Conservation (phyloP, 1,140 invertebrate genomes). For the Drosophila triauraria region DNA sequence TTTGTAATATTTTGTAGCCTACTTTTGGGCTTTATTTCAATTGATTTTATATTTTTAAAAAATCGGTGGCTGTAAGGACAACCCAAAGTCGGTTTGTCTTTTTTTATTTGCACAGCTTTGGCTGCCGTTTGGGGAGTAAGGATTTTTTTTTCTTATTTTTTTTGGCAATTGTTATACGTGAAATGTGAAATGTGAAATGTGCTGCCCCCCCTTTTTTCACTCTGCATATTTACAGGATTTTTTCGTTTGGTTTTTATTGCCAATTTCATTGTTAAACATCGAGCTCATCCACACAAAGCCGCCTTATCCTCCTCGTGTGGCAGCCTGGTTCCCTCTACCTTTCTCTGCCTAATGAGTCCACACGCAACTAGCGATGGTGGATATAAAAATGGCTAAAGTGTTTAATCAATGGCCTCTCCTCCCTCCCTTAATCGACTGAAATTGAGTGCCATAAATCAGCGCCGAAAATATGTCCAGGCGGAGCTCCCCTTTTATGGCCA, state of each 20-base stretch:
- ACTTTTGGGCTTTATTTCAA: not conserved
- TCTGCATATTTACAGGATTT: conserved; percentile 67
- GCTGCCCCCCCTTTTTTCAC: conserved; percentile 23
- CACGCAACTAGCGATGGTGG: conserved; percentile 6
- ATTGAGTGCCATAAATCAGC: conserved; percentile 77
- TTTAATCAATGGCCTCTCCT: conserved; percentile 60
- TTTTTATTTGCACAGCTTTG: conserved; percentile 1
- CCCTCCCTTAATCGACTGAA: conserved; percentile 58
- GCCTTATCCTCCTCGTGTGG: not conserved
- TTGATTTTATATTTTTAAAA: conserved; percentile 2
- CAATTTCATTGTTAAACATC: conserved; percentile 46
- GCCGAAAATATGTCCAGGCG: conserved; percentile 43
- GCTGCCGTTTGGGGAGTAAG: conserved; percentile 9
- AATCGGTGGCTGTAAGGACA: not conserved
- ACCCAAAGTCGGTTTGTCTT: not conserved
- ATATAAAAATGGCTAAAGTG: conserved; percentile 53
- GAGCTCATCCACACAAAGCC: conserved; percentile 18
- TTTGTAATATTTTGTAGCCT: not conserved
- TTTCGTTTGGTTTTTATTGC: conserved; percentile 38
- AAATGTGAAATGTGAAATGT: conserved; percentile 48
- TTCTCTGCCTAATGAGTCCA: conserved; percentile 17
- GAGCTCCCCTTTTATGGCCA: conserved; percentile 39
- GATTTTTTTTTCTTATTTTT: not conserved
- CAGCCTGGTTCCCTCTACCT: too few relatives aligned
- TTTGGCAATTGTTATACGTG: conserved; percentile 61